A percentile compares a stretch with the other conserved stretches of the same genome.
These are phyloP conservation scores for Struthio camelus DNA, from an alignment of 2,113 vertebrate species.

Conservation along the genomic window DNA sequence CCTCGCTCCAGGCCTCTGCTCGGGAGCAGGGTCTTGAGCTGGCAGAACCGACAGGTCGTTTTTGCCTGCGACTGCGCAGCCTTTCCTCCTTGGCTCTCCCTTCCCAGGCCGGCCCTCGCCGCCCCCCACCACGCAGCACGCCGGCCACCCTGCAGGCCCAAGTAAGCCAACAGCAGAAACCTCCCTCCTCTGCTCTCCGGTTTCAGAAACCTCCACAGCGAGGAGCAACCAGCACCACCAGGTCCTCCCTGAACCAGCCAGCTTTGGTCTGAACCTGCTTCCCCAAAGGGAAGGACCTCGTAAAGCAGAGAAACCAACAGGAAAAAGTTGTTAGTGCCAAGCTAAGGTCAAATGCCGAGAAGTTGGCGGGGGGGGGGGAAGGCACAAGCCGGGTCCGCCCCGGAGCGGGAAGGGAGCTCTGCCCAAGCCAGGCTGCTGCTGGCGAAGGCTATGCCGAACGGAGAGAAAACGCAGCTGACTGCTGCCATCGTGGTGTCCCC, in stretches of 20 bases:
- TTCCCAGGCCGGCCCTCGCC: neutral
- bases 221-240: neutral
- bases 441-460: no score
- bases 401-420: neutral
- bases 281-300: neutral
- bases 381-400: accelerated
- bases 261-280: neutral
- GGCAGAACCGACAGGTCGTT: neutral
- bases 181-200: neutral
- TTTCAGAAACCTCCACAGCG: neutral
- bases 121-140: no score
- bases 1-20: neutral
- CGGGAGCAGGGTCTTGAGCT: no score
- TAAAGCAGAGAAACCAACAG: neutral
- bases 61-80: no score
- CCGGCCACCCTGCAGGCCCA: neutral
- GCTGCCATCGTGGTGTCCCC: no score
- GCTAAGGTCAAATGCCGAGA: no score
- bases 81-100: neutral
- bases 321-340: neutral
- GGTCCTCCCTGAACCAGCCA: neutral
- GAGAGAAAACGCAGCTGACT: no score
- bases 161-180: neutral
- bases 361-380: neutral
- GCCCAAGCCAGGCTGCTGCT: neutral